Base-by-base conservation (phyloP, 1,140 invertebrate genomes). In the Philopotamus ludificatus region DNA sequence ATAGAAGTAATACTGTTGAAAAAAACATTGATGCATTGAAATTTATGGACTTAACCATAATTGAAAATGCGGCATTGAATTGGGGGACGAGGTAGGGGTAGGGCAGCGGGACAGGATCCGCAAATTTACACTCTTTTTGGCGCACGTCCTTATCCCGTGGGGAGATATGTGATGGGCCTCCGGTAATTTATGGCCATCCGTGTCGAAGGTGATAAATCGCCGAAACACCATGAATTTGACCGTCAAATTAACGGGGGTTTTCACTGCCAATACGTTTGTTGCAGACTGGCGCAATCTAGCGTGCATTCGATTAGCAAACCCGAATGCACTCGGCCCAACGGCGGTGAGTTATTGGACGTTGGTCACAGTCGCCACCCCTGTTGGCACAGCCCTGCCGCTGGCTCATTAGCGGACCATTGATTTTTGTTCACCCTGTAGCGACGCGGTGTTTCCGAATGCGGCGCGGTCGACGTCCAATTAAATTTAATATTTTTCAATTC, bases 171-270 rank as follows among this genome's bases (percentile, higher is more conserved):
- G 10, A 47, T 16, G 44, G 10, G 44, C 8, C 15, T 8, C 44
- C 7, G 7, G 44, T 4, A 20, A 47, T 47, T 47, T 15, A 47
- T 47, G 44, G 10, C 8, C 18, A 16, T 28, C 3, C 23, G 51
- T 26, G 22, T 54, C 26, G 15, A 44, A 25, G n/a, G 42, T 60
- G 57, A 60, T 60, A 18, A 60, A 60, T 60, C 9, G 44, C 15
- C 22, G n/a, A 41, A 26, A 25, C 42, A 60, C 41, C 42, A 41
- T 34, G 44, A 47, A 47, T 60, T 60, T 34, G 57, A 47, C 22
- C 57, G 57, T 60, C 57, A 60, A 60, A 60, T 60, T 60, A 60
- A 60, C 57, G 57, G 57, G n/a, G n/a, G 57, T 45, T 60, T 60
- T 47, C 39, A 49, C 25, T 47, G 57, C 20, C 57, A 25, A 47